Evolutionary conservation across 2,888 invertebrate genomes (phyloP), one percentile per base, ranked within the genome.

Genomic region (Cataglyphis cursor): DNA sequence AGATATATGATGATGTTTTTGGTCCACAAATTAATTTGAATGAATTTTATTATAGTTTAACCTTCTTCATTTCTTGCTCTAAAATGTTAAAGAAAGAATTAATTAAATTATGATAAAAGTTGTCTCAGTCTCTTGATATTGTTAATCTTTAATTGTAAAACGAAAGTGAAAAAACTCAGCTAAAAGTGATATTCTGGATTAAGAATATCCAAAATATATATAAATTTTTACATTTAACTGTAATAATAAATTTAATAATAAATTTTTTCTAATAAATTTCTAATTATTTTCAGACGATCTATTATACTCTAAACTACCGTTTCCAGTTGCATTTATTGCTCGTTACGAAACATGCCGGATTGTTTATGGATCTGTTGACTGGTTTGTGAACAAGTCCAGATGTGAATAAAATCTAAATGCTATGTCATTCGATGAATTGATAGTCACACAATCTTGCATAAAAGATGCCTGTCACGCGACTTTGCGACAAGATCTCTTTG

Each of bases 341-440:
- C 72, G 8, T 44, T 61, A 59, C 72, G 35, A 80, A 72, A 61
- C 78, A 80, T 80, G 72, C 78, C 72, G 18, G 24, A 80, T 80
- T 72, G 72, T 72, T 72, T 72, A 80, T 35, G 5, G 21, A 72
- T 72, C 59, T 48, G 59, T 18, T 59, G 31, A 41, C n/a, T 59
- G 18, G n/a, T 68, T 54, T 66, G 28, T 59, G 68, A 44, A 59
- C 3, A 65, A 44, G 18, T 78, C 10, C 35, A 35, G 21, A 21
- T 78, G 44, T 48, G 48, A 48, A 70, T 35, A 3, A 57, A 41
- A 6, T 78, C n/a, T 80, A 70, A 31, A 44, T 64, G 35, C 12
- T 1, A 21, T 62, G 12, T n/a, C 10, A 44, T 78, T 18, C 44
- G 21, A 70, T 59, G 57, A 18, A 59, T 57, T 66, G 76, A 28